phyloP scores from a whole-genome alignment of 2,797 vertebrate genomes.

The Molossus alvarezi region DNA sequence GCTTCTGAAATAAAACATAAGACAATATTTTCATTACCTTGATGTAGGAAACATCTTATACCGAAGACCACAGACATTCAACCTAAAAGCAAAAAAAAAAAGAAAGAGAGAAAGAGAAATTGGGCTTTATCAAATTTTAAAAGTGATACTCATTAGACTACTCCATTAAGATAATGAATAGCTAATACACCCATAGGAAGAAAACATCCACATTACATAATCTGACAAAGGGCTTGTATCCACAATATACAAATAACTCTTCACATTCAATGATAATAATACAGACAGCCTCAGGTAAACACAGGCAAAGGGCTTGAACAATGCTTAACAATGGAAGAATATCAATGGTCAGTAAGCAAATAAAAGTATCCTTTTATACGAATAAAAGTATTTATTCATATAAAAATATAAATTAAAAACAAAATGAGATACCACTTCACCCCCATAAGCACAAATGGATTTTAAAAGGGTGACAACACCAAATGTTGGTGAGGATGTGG shows the following conservation, averaged over 20 bases:
- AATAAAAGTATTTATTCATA: not conserved
- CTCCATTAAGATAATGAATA: conserved; percentile 31
- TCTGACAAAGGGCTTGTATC: not conserved
- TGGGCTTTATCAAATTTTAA: not conserved
- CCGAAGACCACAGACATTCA: not conserved
- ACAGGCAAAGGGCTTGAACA: not conserved
- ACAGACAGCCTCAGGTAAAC: not conserved
- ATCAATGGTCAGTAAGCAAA: conserved; percentile 11
- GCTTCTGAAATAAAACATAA: not conserved
- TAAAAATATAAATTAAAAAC: conserved; percentile 46
- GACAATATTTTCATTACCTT: not conserved
- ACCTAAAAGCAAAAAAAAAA: not conserved
- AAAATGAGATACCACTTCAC: not conserved
- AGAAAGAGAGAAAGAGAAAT: not conserved
- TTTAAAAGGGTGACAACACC: not conserved
- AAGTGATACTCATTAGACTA: conserved; percentile 10
- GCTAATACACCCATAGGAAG: not conserved
- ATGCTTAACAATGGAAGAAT: not conserved
- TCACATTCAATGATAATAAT: not conserved
- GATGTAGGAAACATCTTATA: not conserved
- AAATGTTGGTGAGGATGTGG: not conserved
- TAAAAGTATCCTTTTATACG: not conserved
- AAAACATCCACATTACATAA: not conserved
- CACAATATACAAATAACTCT: not conserved
- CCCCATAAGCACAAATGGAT: not conserved